Base-by-base conservation (phyloP, 2,797 vertebrate species). In the Gouania willdenowi region DNA sequence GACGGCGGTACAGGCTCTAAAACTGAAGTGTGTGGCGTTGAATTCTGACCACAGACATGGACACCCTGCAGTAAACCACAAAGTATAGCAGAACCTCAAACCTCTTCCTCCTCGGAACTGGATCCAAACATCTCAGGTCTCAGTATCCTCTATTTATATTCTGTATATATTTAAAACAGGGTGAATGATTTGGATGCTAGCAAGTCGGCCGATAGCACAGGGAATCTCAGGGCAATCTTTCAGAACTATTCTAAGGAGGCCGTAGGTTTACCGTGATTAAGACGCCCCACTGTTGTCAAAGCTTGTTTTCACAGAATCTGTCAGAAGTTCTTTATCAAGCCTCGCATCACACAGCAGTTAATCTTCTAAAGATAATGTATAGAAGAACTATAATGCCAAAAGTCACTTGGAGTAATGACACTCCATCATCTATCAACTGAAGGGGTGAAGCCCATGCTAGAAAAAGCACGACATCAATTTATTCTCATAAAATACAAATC, bases 101-200 rank as follows among this genome's bases (percentile, higher is more conserved):
- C 71, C 75, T 81, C 66, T 69, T 63, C 72, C 48, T 67, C 62
- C 51, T 48, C 46, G 74, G 81, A 83, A 77, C 65, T 59, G 67
- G 69, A 88, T 87, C 74, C 69, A 81, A 75, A 78, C 70, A 84
- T 79, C 83, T 84, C 74, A 51, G 75, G 84, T 88, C 83, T 84
- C 71, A 73, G 79, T 77, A 69, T 86, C 77, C 79, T 75, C 86
- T 87, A 89, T 90, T 85, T 87, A 88, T 90, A 89, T 19, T 61
- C 62, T 70, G 59, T 59, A 66, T 85, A 82, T 89, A 88, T 90
- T 87, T 89, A 83, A 85, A 82, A 74, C 71, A 17, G 51, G 40
- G 38, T 26, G 26, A 43, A 87, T 85, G 78, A 82, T 78, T 78
- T 54, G 77, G 74, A 88, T 87, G 75, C 81, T 87, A 62, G 42